Evolutionary conservation across 2,113 vertebrate genomes (phyloP), one percentile per base, ranked within the genome.

Genomic region (Mellivora capensis): DNA sequence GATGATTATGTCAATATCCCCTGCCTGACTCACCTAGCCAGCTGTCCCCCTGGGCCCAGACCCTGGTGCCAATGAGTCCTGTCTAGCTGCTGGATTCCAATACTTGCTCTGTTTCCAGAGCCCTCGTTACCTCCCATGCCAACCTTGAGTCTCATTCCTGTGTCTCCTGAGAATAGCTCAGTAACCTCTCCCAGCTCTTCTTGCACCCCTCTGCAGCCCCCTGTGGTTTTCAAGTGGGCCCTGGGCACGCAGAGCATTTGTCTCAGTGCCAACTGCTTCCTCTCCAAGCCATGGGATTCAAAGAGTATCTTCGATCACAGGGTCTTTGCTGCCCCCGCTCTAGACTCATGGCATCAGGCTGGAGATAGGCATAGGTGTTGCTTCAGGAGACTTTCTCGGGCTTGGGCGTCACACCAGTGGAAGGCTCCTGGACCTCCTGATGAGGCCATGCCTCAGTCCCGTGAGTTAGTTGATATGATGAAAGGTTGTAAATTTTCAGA

Each of bases 1-100:
- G 25, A 91, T 0, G 96, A 98, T 54, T 98, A 98, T 2, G 37
- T 98, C 96, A 98, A 97, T 4, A 23, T 97, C 67, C 42, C 95
- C 87, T 74, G 13, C 74, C 88, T 61, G 20, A 49, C 80, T 67
- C 87, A 61, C 21, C 52, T 80, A 9, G 94, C 83, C 25, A 37
- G 29, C 74, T 85, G 14, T 27, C 7, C 52, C 80, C 54, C 81
- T 0, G n/a, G 42, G 20, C 79, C 89, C 44, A 52, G 25, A 72
- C 25, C 74, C 62, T 86, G 74, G 7, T 42, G 72, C 89, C 94
- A 87, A 57, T 94, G 89, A 96, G 49, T 47, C 37, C 90, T 25
- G 0, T 67, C 34, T 95, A 29, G 79, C 71, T 74, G 59, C 61
- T 80, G 71, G 39, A 61, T 29, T 52, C 59, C 47, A 79, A 6